A percentile compares a stretch with the other conserved stretches of the same genome.
These are phyloP conservation scores for Columba livia DNA, from an alignment of 2,113 vertebrate species.

Conservation along the genomic window DNA sequence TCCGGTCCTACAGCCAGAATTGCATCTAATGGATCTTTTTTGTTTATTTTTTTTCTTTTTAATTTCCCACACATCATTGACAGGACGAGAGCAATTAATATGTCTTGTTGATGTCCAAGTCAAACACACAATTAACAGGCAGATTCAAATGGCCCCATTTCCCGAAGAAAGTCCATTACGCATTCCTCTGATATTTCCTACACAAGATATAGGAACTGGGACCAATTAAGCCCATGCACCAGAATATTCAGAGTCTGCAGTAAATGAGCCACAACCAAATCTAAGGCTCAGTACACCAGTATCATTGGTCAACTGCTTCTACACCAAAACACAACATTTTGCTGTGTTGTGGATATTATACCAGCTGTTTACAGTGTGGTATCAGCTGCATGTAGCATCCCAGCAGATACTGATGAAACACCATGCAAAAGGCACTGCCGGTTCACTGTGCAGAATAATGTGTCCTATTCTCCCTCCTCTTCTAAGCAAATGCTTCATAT, in stretches of 20 bases:
- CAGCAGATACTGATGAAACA: neutral
- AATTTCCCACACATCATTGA: neutral
- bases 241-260: neutral
- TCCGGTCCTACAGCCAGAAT: neutral
- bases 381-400: neutral
- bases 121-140: neutral
- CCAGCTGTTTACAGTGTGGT: fast-evolving
- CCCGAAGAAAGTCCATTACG: neutral
- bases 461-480: neutral
- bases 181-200: neutral
- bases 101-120: neutral
- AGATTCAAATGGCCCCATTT: neutral
- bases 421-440: neutral
- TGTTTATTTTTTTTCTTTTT: neutral
- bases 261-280: neutral
- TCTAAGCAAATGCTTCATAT: neutral
- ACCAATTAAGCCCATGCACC: neutral
- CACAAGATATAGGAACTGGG: neutral
- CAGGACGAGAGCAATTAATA: neutral
- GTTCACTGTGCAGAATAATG: neutral
- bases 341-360: neutral
- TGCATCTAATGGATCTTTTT: neutral
- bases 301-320: neutral
- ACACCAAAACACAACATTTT: neutral
- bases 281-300: neutral